Conservation (phyloP, 2,113 vertebrate genomes). For the Corythornis madagascariensis region DNA sequence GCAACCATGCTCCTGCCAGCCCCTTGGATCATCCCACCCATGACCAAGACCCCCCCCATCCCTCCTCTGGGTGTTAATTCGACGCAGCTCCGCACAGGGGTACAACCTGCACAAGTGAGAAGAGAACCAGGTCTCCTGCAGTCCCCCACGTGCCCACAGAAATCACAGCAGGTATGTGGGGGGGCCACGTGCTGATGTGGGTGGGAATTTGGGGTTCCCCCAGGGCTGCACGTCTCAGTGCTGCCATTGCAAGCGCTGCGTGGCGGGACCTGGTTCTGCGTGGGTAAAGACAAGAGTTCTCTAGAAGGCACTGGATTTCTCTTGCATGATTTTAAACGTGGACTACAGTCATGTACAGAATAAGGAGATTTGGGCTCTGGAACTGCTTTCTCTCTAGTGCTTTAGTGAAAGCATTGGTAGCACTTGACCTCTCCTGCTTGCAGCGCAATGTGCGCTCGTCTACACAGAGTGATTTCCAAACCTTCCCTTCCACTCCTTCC, state of each 20-base stretch:
- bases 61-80: not conserved
- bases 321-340: constrained; percentile 66
- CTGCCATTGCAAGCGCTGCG: constrained; percentile 56
- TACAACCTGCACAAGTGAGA: constrained; percentile 36
- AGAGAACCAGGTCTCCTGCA: constrained; percentile 30
- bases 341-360: constrained; percentile 64
- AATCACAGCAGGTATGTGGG: not conserved
- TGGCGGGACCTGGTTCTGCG: constrained; percentile 66
- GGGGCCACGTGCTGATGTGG: not conserved
- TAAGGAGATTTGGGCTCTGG: constrained; percentile 61
- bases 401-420: constrained; percentile 49
- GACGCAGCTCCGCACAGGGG: constrained; percentile 33
- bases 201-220: constrained; percentile 22
- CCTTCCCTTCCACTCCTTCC: not conserved
- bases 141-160: not conserved
- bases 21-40: constrained; percentile 38
- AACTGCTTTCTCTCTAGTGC: constrained; percentile 26
- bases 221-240: not conserved
- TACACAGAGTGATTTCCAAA: not conserved
- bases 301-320: constrained; percentile 82
- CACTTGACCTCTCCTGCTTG: not conserved
- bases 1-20: constrained; percentile 25
- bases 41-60: not conserved
- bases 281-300: constrained; percentile 76
- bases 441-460: not conserved